These are phyloP conservation scores for Solea senegalensis DNA, from an alignment of 2,113 vertebrate genomes.

Conservation along the genomic window DNA sequence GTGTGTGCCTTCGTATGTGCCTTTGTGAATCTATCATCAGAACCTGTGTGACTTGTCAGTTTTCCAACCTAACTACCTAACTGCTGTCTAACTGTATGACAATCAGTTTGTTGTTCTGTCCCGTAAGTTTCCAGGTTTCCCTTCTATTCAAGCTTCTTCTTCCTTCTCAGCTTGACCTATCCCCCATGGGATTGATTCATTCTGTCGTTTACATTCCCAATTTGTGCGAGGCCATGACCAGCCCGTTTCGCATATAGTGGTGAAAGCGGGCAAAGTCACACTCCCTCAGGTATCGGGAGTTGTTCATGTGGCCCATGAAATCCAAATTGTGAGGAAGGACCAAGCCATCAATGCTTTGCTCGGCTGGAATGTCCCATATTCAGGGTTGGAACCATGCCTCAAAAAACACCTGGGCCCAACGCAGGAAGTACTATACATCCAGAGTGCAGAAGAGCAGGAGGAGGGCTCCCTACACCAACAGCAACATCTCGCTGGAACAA, in stretches of 20 bases:
- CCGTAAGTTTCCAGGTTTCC: too few relatives aligned
- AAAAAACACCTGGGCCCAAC: slow-evolving; percentile 78
- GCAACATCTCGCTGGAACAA: slow-evolving; percentile 74
- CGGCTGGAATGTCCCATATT: slow-evolving; percentile 83
- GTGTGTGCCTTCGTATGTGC: too few relatives aligned
- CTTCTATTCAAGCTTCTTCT: too few relatives aligned
- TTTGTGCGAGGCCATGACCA: slow-evolving; percentile 80
- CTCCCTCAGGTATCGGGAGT: slow-evolving; percentile 90
- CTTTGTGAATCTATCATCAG: too few relatives aligned
- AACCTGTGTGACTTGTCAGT: too few relatives aligned
- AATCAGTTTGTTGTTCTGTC: too few relatives aligned
- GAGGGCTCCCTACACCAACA: slow-evolving; percentile 69
- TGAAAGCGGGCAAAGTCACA: slow-evolving; percentile 88
- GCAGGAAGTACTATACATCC: slow-evolving; percentile 86
- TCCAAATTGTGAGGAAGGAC: slow-evolving; percentile 90
- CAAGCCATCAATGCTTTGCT: slow-evolving; percentile 80
- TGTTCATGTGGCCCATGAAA: slow-evolving; percentile 93
- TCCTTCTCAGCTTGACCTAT: too few relatives aligned
- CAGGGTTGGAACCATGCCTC: slow-evolving; percentile 80
- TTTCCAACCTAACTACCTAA: too few relatives aligned
- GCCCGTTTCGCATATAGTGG: slow-evolving; percentile 84
- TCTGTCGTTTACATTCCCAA: too few relatives aligned
- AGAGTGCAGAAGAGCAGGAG: slow-evolving; percentile 81
- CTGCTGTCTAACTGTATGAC: too few relatives aligned
- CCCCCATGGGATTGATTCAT: too few relatives aligned